Evolutionary conservation across 1,140 invertebrate species (phyloP), one percentile per base, ranked within the genome.

Genomic region (Agrypnia vestita): DNA sequence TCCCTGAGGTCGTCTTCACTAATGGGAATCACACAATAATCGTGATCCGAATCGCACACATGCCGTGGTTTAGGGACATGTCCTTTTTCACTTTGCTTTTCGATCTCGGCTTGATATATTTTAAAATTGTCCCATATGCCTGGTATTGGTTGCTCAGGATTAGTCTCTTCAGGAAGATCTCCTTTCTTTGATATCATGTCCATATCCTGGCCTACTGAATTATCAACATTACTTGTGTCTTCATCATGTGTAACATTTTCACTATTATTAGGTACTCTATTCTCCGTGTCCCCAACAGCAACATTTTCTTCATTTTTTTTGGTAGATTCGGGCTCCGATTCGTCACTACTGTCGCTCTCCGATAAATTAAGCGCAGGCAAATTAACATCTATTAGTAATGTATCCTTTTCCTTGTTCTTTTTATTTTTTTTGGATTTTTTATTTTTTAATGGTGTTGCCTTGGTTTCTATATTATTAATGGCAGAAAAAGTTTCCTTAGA

Each of bases 41-140:
- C 93, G 85, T 94, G 93, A 86, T 94, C 93, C 0, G 91, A 92
- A 83, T 88, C 89, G 73, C 87, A 89, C n/a, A 92, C 91, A 84
- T 92, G 91, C 83, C 87, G 87, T 80, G 86, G 85, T 17, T 90
- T 85, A 67, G 90, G 86, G 53, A 89, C 87, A 47, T 86, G 87
- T 12, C 86, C 88, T 80, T 88, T 88, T 84, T 89, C 86, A 84
- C 85, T 88, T 69, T 86, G 86, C 82, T 88, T 88, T 76, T 89
- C 88, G 49, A 87, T 84, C 84, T 89, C 89, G 11, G 92, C 92
- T 82, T 93, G 90, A 85, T 93, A 94, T 43, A 91, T 92, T 85
- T 94, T 94, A 76, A 96, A 95, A 85, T 95, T 95, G 84, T 96
- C 94, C 94, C 94, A 95, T 85, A 95, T 95, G n/a, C 94, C 93